phyloP scores from a whole-genome alignment of 2,797 vertebrate species.

The Heliangelus exortis region DNA sequence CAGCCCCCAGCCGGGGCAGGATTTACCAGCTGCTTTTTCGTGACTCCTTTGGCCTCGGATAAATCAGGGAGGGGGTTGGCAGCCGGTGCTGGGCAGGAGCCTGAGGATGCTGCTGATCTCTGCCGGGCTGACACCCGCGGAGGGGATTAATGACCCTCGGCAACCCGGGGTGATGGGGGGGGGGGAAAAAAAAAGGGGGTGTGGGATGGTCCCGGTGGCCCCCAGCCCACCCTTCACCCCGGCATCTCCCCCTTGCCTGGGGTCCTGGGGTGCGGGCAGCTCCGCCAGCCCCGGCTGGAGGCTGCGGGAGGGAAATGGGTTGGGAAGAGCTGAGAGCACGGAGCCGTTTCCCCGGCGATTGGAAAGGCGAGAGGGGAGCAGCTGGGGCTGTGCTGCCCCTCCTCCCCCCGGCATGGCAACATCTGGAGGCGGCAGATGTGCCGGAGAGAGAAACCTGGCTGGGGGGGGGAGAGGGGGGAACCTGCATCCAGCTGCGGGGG shows the following conservation, averaged over 20 bases:
- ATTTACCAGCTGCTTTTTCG: constrained; percentile 73
- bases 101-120: constrained; percentile 53
- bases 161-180: too few species aligned
- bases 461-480: not conserved
- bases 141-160: constrained; percentile 13
- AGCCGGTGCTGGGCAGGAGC: constrained; percentile 21
- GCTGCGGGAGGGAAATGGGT: not conserved
- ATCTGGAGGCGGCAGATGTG: constrained; percentile 67
- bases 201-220: not conserved
- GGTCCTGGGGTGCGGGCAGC: not conserved
- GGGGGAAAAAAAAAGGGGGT: too few species aligned
- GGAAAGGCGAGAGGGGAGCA: constrained; percentile 56
- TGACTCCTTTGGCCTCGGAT: constrained; percentile 67
- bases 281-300: not conserved
- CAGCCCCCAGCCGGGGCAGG: constrained; percentile 63
- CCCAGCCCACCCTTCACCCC: not conserved
- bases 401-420: constrained; percentile 29
- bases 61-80: constrained; percentile 65
- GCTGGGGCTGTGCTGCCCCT: constrained; percentile 56
- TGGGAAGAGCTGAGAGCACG: constrained; percentile 40
- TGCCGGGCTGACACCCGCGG: too few species aligned
- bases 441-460: not conserved
- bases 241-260: not conserved
- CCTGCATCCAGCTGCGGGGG: not conserved
- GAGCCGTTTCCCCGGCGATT: constrained; percentile 41